A percentile compares a stretch with the other conserved stretches of the same genome.
Conservation (phyloP, 2,888 invertebrate genomes). For the Sceliomorpha sp. region DNA sequence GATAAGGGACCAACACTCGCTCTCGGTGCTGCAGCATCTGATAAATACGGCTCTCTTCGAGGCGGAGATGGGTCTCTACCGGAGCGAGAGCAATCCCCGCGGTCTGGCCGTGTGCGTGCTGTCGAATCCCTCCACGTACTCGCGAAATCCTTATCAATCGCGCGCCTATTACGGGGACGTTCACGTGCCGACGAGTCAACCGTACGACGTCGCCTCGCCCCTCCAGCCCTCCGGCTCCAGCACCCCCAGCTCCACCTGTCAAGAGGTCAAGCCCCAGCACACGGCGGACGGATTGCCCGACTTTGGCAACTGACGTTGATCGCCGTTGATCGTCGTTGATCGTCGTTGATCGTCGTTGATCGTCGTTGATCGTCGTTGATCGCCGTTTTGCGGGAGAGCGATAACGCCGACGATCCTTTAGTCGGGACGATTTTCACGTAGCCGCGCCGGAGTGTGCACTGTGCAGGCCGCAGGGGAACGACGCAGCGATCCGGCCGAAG, state of each 20-base stretch:
- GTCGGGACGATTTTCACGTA: too few relatives aligned
- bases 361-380: too few relatives aligned
- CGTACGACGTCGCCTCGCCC: conserved; percentile 13
- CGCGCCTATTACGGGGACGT: conserved; percentile 41
- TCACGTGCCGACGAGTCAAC: conserved; percentile 17
- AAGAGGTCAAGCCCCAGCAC: conserved; percentile 40
- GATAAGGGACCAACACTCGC: conserved; percentile 40
- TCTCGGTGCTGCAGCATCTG: conserved; percentile 47
- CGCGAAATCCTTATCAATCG: conserved; percentile 32
- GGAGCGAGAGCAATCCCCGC: conserved; percentile 57
- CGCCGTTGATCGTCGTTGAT: too few relatives aligned
- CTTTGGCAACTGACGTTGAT: conserved; percentile 15
- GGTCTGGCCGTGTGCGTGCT: conserved; percentile 58
- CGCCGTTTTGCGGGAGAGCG: too few relatives aligned
- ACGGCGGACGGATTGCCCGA: conserved; percentile 20
- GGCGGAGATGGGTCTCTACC: conserved; percentile 50
- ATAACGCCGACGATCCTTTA: too few relatives aligned
- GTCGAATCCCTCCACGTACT: conserved; percentile 32
- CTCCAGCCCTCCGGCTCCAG: conserved; percentile 26
- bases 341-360: too few relatives aligned
- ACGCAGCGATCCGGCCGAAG: too few relatives aligned
- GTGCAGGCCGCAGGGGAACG: too few relatives aligned
- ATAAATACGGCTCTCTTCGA: conserved; percentile 53
- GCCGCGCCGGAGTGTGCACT: too few relatives aligned
- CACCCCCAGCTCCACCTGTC: conserved; percentile 31